phyloP scores from a whole-genome alignment of 2,113 vertebrate species.

The Tragelaphus strepsiceros region DNA sequence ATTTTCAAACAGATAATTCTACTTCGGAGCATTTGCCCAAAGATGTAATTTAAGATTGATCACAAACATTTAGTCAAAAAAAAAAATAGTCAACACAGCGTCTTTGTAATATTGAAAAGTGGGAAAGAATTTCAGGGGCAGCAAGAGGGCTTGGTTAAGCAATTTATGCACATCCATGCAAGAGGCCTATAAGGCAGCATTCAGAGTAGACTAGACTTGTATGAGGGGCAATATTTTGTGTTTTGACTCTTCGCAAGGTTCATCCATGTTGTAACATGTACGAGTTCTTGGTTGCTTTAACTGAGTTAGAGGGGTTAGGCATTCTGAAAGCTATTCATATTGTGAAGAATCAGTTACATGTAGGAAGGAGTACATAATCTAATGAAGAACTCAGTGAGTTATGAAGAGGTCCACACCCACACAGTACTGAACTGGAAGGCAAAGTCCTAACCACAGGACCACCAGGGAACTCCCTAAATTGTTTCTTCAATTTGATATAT shows the following conservation, averaged over 20 bases:
- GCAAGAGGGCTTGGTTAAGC: too few relatives aligned
- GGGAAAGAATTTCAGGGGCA: neutral
- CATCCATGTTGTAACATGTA: neutral
- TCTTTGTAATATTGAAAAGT: neutral
- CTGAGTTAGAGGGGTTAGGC: neutral
- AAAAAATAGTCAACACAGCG: neutral
- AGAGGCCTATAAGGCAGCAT: fast-evolving
- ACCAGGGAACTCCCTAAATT: too few relatives aligned
- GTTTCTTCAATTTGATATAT: too few relatives aligned
- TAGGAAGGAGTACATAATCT: neutral
- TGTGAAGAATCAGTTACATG: neutral
- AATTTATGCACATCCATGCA: fast-evolving
- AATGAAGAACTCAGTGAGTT: neutral
- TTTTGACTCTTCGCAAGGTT: neutral
- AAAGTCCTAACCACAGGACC: too few relatives aligned
- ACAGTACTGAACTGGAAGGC: neutral
- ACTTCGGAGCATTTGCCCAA: neutral
- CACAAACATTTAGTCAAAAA: neutral
- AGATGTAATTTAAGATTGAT: too few relatives aligned
- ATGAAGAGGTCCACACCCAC: neutral
- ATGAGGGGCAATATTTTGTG: too few relatives aligned
- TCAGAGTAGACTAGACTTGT: too few relatives aligned
- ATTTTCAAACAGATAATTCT: neutral
- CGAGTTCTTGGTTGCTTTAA: neutral
- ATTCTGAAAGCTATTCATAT: neutral